Evolutionary conservation across 2,888 invertebrate genomes (phyloP), one percentile per base, ranked within the genome.

Genomic region (Xiphydria camelus): DNA sequence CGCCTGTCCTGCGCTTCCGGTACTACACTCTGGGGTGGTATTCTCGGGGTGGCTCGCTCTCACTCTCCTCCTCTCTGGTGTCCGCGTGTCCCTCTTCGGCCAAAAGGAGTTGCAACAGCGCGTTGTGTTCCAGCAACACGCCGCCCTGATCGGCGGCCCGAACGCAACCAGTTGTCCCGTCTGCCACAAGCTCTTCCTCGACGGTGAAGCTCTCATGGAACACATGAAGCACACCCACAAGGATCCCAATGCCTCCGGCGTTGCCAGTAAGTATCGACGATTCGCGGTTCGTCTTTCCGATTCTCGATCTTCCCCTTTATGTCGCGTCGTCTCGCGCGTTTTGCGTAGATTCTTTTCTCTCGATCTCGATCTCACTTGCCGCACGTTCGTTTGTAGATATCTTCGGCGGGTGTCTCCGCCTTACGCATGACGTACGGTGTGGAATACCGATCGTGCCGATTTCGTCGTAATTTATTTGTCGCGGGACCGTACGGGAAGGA

Each of bases 201-300:
- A 92, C 61, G 91, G 91, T 57, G 94, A 94, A 79, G 91, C 92
- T 45, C 84, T 94, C 51, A 92, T 94, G 83, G 94, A 94, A 78
- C 94, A 94, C 77, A 94, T 94, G 94, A 94, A 94, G 79, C 90
- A 91, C 76, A 89, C 91, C 41, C 94, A 94, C 79, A 94, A 94
- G 82, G 94, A 94, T 72, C 93, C 92, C 25, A 89, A 89, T 77
- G 89, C 89, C 61, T 87, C 89, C 63, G 89, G 89, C 74, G 89
- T 89, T 79, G 89, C 89, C 82, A 90, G 91, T 91, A 89, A 89
- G 89, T 87, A 78, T 73, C 58, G 47, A 53, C 22, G 32, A 7
- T 34, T 20, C 17, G 34, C 17, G 34, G 34, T 34, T 18, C 23
- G 7, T 18, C 17, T 10, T 9, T 34, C 19, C 12, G 15, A 15